phyloP scores from a whole-genome alignment of 2,888 invertebrate species.

The Zelleria hepariella region DNA sequence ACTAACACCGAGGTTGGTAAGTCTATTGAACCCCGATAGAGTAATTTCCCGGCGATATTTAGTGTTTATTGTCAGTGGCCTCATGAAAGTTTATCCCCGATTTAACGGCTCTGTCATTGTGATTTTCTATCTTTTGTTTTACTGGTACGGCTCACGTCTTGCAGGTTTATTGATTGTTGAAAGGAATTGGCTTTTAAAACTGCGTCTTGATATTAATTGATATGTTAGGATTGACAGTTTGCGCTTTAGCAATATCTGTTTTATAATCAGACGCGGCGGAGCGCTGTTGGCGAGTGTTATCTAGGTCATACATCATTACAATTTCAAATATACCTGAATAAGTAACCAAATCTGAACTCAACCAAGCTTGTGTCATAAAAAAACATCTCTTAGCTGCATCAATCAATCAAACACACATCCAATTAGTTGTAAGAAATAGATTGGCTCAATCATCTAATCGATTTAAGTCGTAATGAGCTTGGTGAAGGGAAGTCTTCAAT shows the following conservation, averaged over 20 bases:
- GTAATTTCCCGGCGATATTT: conserved; percentile 19
- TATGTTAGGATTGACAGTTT: neutral
- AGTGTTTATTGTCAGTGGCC: conserved; percentile 10
- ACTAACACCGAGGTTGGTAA: conserved; percentile 22
- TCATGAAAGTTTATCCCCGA: conserved; percentile 3
- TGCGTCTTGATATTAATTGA: neutral
- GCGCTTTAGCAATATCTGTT: neutral
- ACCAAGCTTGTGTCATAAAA: neutral
- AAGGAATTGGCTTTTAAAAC: neutral
- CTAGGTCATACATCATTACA: neutral
- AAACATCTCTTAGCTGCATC: neutral
- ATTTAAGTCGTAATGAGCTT: conserved; percentile 23
- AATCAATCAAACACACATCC: conserved; percentile 1
- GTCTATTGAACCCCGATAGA: conserved; percentile 7
- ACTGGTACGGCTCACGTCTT: neutral
- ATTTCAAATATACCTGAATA: neutral
- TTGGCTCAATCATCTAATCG: conserved; percentile 18
- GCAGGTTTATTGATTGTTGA: neutral
- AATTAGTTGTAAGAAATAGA: conserved; percentile 1
- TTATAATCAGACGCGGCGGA: neutral
- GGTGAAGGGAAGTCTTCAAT: conserved; percentile 64
- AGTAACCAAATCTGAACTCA: neutral
- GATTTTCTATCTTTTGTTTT: neutral
- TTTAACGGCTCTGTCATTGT: neutral
- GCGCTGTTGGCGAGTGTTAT: neutral